Percentiles rank a stretch among this genome's conserved stretches.
These are phyloP conservation scores for Strigops habroptila DNA, from an alignment of 2,113 vertebrate species.

Conservation along the genomic window DNA sequence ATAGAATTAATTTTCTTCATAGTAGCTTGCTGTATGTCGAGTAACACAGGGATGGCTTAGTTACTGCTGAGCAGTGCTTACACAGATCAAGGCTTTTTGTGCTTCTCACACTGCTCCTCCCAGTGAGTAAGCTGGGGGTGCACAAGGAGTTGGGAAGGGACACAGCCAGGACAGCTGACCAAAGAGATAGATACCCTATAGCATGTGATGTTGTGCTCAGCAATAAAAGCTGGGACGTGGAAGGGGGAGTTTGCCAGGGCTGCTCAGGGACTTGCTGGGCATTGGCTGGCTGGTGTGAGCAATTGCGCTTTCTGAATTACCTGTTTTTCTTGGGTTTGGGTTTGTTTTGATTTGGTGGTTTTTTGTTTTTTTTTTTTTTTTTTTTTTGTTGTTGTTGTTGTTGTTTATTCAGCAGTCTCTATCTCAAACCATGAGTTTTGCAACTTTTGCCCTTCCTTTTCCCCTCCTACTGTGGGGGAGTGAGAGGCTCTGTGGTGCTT, in stretches of 20 bases:
- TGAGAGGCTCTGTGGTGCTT: background rate
- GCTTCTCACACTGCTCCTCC: background rate
- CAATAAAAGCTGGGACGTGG: background rate
- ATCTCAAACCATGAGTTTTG: background rate
- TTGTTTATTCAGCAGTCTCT: background rate
- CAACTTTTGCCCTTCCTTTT: background rate
- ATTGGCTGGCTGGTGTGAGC: background rate
- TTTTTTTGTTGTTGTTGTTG: background rate
- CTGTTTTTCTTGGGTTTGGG: background rate
- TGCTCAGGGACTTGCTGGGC: background rate
- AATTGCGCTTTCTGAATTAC: background rate
- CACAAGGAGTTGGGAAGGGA: background rate
- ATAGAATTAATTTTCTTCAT: background rate
- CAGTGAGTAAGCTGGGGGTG: accelerated
- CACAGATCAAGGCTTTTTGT: background rate
- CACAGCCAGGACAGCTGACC: background rate
- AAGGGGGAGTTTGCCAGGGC: background rate
- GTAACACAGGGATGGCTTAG: background rate
- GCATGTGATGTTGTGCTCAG: background rate
- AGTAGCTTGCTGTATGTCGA: background rate
- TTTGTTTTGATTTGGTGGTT: no score
- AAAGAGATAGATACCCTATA: background rate
- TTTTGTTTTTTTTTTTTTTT: no score
- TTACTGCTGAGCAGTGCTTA: background rate
- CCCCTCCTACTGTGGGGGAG: background rate